Conservation (phyloP, 2,113 vertebrate genomes). For the Neolamprologus sp. region DNA sequence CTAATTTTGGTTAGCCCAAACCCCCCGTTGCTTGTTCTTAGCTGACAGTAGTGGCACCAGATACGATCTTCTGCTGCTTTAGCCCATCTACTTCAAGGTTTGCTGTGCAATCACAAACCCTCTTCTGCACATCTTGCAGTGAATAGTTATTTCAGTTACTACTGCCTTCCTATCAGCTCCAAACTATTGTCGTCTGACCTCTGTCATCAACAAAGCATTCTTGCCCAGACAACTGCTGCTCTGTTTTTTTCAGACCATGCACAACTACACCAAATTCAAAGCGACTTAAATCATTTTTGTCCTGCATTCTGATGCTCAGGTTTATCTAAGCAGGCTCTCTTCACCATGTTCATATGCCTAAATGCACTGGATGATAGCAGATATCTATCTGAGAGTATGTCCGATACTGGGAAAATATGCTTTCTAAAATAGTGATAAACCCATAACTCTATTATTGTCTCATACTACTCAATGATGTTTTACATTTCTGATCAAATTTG, state of each 20-base stretch:
- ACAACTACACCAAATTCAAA: background rate
- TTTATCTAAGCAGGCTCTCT: background rate
- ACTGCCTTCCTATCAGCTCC: background rate
- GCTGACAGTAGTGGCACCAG: background rate
- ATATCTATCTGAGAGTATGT: background rate
- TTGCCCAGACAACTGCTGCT: background rate
- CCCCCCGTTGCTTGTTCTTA: background rate
- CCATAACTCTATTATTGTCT: background rate
- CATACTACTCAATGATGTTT: background rate
- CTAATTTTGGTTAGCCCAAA: background rate
- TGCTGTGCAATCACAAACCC: background rate
- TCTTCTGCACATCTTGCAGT: background rate
- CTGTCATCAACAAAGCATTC: background rate
- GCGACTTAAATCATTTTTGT: background rate
- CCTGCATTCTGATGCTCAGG: background rate
- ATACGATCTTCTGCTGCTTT: background rate
- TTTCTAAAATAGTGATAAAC: background rate
- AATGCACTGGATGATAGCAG: background rate
- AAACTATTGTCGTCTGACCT: background rate
- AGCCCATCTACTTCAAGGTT: background rate
- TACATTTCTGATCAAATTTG: background rate
- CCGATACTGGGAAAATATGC: background rate
- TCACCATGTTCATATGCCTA: background rate
- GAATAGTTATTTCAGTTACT: background rate
- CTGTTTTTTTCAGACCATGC: background rate